Evolutionary conservation across 2,888 invertebrate species (phyloP), one percentile per base, ranked within the genome.

Genomic region (Andrena minutula): DNA sequence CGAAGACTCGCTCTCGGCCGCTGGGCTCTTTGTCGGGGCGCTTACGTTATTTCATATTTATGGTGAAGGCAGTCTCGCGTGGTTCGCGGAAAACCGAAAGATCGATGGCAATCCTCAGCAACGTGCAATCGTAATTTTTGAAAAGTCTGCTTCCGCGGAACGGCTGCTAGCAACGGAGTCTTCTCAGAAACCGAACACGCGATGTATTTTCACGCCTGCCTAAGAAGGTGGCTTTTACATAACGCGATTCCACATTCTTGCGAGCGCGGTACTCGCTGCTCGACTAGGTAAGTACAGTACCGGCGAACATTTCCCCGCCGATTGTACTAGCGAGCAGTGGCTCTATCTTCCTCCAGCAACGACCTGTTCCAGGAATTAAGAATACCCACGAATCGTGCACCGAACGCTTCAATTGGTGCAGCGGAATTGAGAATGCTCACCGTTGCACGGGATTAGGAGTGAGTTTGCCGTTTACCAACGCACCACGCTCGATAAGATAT

Each of bases 191-290:
- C 32, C 26, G 56, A 53, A 60, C 82, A 47, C 71, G 71, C 64
- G 75, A 75, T 83, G 79, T 70, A 70, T 87, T 88, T 88, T 89
- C 87, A 81, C 83, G 83, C 87, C 81, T 78, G 79, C 53, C 71
- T 60, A 76, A 70, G 85, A 74, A 70, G 85, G 49, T 69, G 49
- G 77, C 77, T 69, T 85, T 88, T 87, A 84, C 75, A 79, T 84
- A 88, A 85, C 81, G 68, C 73, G 78, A 82, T 81, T 80, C 77
- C 68, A 82, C 76, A 82, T 83, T 83, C 89, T 64, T 71, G 51
- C 53, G 20, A 30, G 56, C 63, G 53, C 72, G 32, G 26, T 61
- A 53, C 73, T 79, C 47, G 53, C 23, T 61, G 71, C 74, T 51
- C 41, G 74, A 56, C 56, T 26, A 51, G 63, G 26, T 2, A 26